These are phyloP conservation scores for Hyalella azteca DNA, from an alignment of 2,888 invertebrate genomes.

Conservation along the genomic window DNA sequence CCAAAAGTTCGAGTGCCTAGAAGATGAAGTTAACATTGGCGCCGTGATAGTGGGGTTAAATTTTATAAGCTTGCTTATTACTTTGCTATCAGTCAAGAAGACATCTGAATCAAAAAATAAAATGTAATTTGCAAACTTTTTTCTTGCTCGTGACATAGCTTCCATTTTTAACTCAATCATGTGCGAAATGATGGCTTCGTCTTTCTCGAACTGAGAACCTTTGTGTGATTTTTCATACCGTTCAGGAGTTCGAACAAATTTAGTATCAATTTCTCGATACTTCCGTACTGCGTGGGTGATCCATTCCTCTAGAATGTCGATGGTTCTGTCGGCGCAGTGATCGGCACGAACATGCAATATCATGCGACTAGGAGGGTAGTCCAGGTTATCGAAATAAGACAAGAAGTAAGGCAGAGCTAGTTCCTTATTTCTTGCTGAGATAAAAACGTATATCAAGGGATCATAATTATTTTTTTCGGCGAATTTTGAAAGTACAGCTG, in stretches of 20 bases:
- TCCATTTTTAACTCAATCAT: not conserved
- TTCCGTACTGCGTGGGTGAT: not conserved
- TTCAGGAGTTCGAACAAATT: not conserved
- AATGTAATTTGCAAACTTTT: not conserved
- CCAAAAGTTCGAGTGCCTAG: not conserved
- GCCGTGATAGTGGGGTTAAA: not conserved
- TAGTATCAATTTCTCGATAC: not conserved
- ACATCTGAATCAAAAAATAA: not conserved
- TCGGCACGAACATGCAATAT: not conserved
- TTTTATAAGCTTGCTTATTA: not conserved
- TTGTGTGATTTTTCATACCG: not conserved
- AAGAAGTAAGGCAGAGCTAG: not conserved
- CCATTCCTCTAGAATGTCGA: constrained; percentile 15
- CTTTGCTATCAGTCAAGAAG: not conserved
- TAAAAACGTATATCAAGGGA: not conserved
- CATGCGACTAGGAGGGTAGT: not conserved
- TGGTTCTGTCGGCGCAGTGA: not conserved
- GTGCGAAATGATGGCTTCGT: not conserved
- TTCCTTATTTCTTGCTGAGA: constrained; percentile 1
- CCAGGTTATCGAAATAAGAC: not conserved
- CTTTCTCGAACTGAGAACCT: not conserved
- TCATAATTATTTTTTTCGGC: not conserved
- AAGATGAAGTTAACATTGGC: not conserved
- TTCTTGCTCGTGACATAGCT: not conserved
- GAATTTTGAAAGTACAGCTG: not conserved